Conservation (phyloP, 2,113 vertebrate genomes). For the Anarhynchus alexandrinus region DNA sequence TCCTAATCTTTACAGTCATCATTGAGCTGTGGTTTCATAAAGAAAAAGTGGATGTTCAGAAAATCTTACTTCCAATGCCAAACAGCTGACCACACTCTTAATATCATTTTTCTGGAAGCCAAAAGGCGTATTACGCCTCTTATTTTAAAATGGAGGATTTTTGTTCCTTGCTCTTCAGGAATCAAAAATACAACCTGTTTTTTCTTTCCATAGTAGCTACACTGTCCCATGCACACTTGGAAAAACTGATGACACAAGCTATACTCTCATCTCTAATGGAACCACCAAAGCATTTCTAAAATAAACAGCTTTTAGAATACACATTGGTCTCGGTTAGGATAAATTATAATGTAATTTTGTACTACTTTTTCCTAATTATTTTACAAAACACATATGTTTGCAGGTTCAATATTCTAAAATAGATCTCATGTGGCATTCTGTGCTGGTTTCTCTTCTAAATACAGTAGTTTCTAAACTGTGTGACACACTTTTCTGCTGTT, state of each 20-base stretch:
- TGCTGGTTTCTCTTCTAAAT: background rate
- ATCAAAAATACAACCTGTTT: conserved; percentile 34
- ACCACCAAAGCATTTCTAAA: conserved; percentile 38
- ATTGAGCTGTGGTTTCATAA: conserved; percentile 18
- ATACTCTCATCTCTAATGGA: background rate
- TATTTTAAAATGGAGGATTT: conserved; percentile 18
- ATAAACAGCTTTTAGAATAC: conserved; percentile 33
- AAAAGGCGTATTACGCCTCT: background rate
- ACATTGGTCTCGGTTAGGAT: background rate
- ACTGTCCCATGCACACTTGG: background rate
- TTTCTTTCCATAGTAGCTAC: background rate
- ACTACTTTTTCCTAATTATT: conserved; percentile 40
- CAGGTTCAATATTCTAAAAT: conserved; percentile 29
- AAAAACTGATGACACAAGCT: conserved; percentile 21
- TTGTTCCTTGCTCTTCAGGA: conserved; percentile 17
- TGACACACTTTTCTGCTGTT: background rate
- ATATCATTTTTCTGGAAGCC: background rate
- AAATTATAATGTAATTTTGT: conserved; percentile 31
- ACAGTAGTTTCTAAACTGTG: background rate
- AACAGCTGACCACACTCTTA: conserved; percentile 22
- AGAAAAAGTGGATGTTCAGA: conserved; percentile 22
- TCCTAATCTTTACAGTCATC: conserved; percentile 16
- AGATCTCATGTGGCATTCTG: background rate
- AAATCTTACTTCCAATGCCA: conserved; percentile 1
- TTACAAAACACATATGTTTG: background rate